Evolutionary conservation across 2,888 invertebrate genomes (phyloP).

Genomic region (Synergus japonicus): DNA sequence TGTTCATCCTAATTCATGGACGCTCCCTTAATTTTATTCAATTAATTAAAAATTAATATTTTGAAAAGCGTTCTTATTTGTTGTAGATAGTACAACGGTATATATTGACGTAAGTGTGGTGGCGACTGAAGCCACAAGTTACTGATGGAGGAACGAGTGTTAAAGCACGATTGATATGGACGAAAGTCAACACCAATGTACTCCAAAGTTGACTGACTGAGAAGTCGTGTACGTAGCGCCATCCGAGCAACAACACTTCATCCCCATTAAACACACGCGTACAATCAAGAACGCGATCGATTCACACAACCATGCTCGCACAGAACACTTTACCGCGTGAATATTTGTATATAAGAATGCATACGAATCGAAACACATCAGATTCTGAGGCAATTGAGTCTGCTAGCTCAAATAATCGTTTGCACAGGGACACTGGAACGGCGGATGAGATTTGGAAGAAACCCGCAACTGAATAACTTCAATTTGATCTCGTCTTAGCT

Average conservation of each 20-base stretch:
- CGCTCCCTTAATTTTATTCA: too few species aligned
- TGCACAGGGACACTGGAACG: conserved; percentile 13
- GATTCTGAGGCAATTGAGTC: conserved; percentile 58
- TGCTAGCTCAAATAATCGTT: conserved; percentile 59
- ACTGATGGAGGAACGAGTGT: conserved; percentile 40
- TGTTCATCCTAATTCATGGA: too few species aligned
- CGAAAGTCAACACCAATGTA: conserved; percentile 66
- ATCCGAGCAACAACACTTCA: conserved; percentile 36
- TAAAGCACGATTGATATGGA: conserved; percentile 47
- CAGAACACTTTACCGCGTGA: conserved; percentile 62
- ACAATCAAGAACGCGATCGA: conserved; percentile 30
- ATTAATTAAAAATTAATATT: too few species aligned
- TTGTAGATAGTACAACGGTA: conserved; percentile 74
- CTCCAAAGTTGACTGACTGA: conserved; percentile 57
- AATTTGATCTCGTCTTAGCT: conserved; percentile 1
- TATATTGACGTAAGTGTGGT: conserved; percentile 71
- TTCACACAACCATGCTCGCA: conserved; percentile 57
- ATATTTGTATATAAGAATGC: conserved; percentile 60
- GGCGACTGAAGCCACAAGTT: conserved; percentile 38
- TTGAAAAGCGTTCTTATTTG: conserved; percentile 20
- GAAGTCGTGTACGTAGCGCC: conserved; percentile 31
- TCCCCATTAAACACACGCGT: conserved; percentile 54
- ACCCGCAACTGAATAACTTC: background rate
- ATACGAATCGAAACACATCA: conserved; percentile 46
- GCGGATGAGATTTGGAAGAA: background rate